phyloP scores from a whole-genome alignment of 2,113 vertebrate genomes.

The Pterocles gutturalis region DNA sequence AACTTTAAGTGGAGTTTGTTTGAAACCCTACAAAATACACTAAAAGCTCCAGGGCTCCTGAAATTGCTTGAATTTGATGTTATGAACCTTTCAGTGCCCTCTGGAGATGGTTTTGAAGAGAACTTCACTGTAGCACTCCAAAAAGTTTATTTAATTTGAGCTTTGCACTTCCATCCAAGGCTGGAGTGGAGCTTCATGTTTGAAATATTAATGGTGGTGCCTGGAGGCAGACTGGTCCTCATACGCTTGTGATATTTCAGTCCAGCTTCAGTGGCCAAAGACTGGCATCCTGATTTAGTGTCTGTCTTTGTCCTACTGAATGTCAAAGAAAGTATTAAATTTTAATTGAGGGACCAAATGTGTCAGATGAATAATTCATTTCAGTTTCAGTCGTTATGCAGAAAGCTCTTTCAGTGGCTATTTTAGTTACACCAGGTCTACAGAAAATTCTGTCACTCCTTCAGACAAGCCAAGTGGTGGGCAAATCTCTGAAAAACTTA shows the following conservation, averaged over 20 bases:
- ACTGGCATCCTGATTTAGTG: slow-evolving; percentile 11
- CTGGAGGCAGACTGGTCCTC: neutral
- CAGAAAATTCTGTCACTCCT: neutral
- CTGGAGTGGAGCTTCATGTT: neutral
- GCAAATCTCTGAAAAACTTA: neutral
- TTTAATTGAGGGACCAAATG: slow-evolving; percentile 6
- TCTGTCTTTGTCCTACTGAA: slow-evolving; percentile 16
- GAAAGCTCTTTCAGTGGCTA: neutral
- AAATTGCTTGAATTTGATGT: neutral
- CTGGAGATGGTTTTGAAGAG: slow-evolving; percentile 23
- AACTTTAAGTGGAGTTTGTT: neutral
- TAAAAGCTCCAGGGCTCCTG: neutral
- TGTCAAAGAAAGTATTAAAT: neutral
- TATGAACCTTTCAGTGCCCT: neutral
- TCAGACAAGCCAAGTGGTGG: neutral
- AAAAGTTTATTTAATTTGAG: slow-evolving; percentile 24
- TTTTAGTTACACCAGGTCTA: neutral
- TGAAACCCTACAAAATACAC: neutral
- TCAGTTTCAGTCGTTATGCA: neutral
- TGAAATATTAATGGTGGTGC: slow-evolving; percentile 20
- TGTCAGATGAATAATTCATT: slow-evolving; percentile 39
- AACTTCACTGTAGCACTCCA: neutral
- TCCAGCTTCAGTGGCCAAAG: neutral
- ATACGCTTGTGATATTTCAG: neutral
- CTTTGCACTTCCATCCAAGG: neutral